Base-by-base conservation (phyloP, 2,888 invertebrate species). In the Mycalesis mineus region DNA sequence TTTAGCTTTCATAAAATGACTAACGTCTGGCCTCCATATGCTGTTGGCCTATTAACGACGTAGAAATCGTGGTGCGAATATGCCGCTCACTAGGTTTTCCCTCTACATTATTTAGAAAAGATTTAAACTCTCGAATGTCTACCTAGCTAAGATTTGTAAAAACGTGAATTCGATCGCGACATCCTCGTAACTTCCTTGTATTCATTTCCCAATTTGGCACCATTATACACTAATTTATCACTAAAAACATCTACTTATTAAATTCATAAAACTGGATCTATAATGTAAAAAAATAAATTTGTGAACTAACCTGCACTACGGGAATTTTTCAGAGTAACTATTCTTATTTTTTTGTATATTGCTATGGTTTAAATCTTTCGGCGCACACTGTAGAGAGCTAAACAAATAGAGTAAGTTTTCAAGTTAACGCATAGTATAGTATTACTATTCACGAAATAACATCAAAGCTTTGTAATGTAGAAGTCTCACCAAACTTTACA, bases 161-260 rank as follows among this genome's bases (percentile, higher is more conserved):
- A 57, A 57, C 53, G 67, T 60, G 64, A 68, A 67, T 67, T 70
- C 65, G 62, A 63, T 66, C 61, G 60, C 57, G 40, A 48, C 60
- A 51, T 56, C 47, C 54, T 62, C 54, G 45, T 42, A 31, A 36
- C 54, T 61, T 69, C 65, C 64, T 67, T 68, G 65, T 70, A 67
- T 61, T 68, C 47, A 61, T 61, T 55, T 51, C 51, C 41, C 55
- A 58, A 63, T 80, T 81, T 81, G 79, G 81, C 81, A 81, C 79
- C 71, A 67, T 69, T 70, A 33, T 66, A 44, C 53, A 45, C 59
- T 60, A 60, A 49, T 49, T 57, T 60, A 60, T 44, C 50, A 45
- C 53, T 59, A 62, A 53, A 37, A 45, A 60, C 57, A 58, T 52
- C 47, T 62, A 58, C 45, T 53, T 39, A 50, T 60, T 60, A 45